A percentile compares a stretch with the other conserved stretches of the same genome.
phyloP scores from a whole-genome alignment of 2,888 invertebrate species.

The Euplagia quadripunctaria region DNA sequence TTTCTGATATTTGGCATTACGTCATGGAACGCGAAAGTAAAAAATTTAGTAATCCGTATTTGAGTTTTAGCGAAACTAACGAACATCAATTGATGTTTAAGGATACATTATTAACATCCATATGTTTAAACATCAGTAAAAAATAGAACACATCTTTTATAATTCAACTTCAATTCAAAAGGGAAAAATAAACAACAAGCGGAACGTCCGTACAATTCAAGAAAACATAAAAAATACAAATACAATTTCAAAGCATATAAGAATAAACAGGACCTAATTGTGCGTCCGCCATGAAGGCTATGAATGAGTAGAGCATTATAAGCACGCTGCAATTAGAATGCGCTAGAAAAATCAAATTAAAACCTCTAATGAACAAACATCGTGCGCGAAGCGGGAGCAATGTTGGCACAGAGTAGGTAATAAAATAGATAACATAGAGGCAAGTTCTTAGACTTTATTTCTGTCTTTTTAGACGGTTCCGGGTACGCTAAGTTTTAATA shows the following conservation, averaged over 20 bases:
- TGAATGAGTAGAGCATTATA: constrained; percentile 78
- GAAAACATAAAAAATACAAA: constrained; percentile 24
- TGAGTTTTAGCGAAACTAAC: too few relatives aligned
- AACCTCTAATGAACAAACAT: constrained; percentile 84
- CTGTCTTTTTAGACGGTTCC: too few relatives aligned
- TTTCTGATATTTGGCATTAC: too few relatives aligned
- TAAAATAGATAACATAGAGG: not conserved
- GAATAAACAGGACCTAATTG: constrained; percentile 71
- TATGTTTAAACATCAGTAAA: not conserved
- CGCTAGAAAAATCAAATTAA: constrained; percentile 85
- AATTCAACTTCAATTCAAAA: not conserved
- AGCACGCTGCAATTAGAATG: constrained; percentile 79
- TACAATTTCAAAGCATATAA: constrained; percentile 36
- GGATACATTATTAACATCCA: too few relatives aligned
- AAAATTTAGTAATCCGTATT: too few relatives aligned
- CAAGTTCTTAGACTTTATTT: not conserved
- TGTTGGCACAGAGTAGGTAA: constrained; percentile 58
- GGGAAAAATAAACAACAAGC: not conserved
- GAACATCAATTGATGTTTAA: too few relatives aligned
- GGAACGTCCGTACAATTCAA: not conserved
- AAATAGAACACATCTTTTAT: not conserved
- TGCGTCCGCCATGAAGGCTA: constrained; percentile 45
- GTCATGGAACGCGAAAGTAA: too few relatives aligned
- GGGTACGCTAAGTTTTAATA: too few relatives aligned
- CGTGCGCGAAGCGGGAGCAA: constrained; percentile 64